These are phyloP conservation scores for Nylanderia fulva DNA, from an alignment of 1,140 invertebrate genomes.

Conservation along the genomic window DNA sequence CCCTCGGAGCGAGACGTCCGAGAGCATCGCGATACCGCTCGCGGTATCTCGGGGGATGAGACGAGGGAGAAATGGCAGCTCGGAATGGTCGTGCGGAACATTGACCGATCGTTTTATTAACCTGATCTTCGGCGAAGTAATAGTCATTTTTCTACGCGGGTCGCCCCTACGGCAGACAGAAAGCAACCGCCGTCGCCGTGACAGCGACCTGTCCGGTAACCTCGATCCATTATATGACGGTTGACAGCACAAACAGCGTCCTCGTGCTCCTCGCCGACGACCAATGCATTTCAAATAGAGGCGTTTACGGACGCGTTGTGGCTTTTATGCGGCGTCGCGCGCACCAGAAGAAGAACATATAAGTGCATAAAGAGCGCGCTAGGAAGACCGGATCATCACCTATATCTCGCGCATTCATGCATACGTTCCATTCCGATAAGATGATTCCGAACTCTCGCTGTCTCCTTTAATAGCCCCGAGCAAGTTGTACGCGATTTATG, in stretches of 20 bases:
- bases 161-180: not conserved
- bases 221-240: constrained; percentile 79
- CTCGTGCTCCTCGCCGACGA: constrained; percentile 69
- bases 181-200: not conserved
- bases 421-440: not conserved
- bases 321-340: constrained; percentile 29
- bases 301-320: constrained; percentile 54
- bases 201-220: constrained; percentile 61
- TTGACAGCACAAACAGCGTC: constrained; percentile 80
- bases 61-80: constrained; percentile 51
- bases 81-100: constrained; percentile 61
- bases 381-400: not conserved
- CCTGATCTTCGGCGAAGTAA: constrained; percentile 71
- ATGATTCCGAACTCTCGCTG: not conserved
- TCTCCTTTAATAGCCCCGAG: not conserved
- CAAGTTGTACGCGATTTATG: not conserved
- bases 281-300: constrained; percentile 82
- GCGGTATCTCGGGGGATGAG: constrained; percentile 14
- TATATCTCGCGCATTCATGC: not conserved
- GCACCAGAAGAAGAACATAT: not conserved
- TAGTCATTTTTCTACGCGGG: constrained; percentile 69
- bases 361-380: not conserved
- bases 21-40: constrained; percentile 59
- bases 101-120: constrained; percentile 82
- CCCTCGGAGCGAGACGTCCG: constrained; percentile 9